A percentile compares a stretch with the other conserved stretches of the same genome.
phyloP scores from a whole-genome alignment of 2,888 invertebrate species.

The Mesodorylaimus sp. region DNA sequence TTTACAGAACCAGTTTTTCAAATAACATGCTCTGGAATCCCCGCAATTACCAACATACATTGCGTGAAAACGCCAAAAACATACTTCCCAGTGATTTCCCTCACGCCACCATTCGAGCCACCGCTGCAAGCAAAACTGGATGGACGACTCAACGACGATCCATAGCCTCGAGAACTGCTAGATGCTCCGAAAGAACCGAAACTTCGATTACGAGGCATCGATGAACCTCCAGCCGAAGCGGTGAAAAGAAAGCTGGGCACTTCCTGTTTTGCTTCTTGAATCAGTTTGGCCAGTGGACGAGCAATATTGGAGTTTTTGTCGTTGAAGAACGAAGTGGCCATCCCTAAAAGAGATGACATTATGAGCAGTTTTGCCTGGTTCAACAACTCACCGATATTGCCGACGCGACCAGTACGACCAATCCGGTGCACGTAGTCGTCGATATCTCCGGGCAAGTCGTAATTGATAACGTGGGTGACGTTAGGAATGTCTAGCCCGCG shows the following conservation, averaged over 20 bases:
- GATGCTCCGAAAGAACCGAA: too few relatives aligned
- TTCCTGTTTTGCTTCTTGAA: neutral
- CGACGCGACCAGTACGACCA: slow-evolving; percentile 93
- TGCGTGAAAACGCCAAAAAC: too few relatives aligned
- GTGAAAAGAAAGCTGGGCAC: neutral
- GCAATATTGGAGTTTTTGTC: neutral
- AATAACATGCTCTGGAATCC: too few relatives aligned
- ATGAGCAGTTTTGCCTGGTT: neutral
- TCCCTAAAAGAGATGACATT: too few relatives aligned
- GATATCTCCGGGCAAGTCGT: slow-evolving; percentile 87
- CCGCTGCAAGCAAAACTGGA: too few relatives aligned
- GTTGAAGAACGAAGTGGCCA: slow-evolving; percentile 3
- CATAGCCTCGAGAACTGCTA: too few relatives aligned
- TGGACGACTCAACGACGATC: too few relatives aligned
- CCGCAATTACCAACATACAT: too few relatives aligned
- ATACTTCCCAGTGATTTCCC: too few relatives aligned
- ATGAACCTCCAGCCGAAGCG: neutral
- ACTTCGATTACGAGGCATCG: too few relatives aligned
- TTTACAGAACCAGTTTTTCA: too few relatives aligned
- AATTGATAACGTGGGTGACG: slow-evolving; percentile 94
- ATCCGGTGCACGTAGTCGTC: slow-evolving; percentile 93
- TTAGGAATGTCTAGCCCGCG: slow-evolving; percentile 93
- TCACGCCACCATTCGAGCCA: too few relatives aligned
- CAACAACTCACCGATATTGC: slow-evolving; percentile 54
- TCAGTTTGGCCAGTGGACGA: neutral